Conservation (phyloP, 1,140 invertebrate genomes). For the Colletes gigas region DNA sequence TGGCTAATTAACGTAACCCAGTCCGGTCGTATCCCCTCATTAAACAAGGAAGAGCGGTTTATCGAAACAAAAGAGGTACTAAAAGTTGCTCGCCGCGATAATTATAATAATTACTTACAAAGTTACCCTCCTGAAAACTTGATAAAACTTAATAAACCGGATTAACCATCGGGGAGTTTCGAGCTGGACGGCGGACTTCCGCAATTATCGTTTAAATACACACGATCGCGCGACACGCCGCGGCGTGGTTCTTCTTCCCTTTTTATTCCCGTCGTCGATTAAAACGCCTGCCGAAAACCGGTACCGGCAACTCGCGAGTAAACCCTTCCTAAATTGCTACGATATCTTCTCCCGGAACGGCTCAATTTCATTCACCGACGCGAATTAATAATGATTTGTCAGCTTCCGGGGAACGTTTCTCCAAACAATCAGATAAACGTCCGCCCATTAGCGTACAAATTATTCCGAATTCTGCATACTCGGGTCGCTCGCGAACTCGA, state of each 20-base stretch:
- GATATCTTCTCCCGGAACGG: not conserved
- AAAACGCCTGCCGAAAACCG: not conserved
- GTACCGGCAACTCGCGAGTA: not conserved
- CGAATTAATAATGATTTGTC: slow-evolving; percentile 9
- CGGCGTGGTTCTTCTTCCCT: not conserved
- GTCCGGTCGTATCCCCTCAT: not conserved
- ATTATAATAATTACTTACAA: slow-evolving; percentile 50
- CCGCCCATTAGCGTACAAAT: slow-evolving; percentile 19
- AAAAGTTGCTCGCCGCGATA: slow-evolving; percentile 33
- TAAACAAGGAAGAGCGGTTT: slow-evolving; percentile 19
- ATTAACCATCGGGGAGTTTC: slow-evolving; percentile 31
- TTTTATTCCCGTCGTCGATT: not conserved
- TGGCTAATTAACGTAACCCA: slow-evolving; percentile 27
- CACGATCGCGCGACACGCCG: not conserved
- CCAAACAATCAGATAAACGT: slow-evolving; percentile 35
- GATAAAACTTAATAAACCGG: slow-evolving; percentile 45
- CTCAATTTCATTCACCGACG: not conserved
- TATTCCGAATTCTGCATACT: slow-evolving; percentile 26
- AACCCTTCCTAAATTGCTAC: not conserved
- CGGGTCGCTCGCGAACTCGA: not conserved
- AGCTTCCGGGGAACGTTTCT: not conserved
- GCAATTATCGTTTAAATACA: slow-evolving; percentile 41
- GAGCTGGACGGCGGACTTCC: slow-evolving; percentile 13
- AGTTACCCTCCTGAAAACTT: slow-evolving; percentile 25
- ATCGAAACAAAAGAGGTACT: slow-evolving; percentile 28